A percentile compares a stretch with the other conserved stretches of the same genome.
phyloP scores from a whole-genome alignment of 2,113 vertebrate species.

The Erinaceus europaeus region DNA sequence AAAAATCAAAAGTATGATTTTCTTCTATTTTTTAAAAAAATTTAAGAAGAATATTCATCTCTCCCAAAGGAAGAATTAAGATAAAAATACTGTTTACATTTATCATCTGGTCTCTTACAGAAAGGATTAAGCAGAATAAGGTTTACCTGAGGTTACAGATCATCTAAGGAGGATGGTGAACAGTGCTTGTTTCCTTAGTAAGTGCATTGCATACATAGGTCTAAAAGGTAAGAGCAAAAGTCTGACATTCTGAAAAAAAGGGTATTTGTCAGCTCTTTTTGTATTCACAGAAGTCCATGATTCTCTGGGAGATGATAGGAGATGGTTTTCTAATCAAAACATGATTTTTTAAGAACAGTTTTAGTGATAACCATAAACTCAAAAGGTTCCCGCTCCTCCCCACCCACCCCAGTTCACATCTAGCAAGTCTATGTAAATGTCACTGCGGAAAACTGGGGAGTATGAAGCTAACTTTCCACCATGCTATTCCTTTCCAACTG shows the following conservation, averaged over 20 bases:
- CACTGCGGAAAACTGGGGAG: conserved; percentile 55
- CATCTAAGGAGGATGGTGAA: neutral
- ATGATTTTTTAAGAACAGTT: conserved; percentile 42
- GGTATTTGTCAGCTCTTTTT: conserved; percentile 52
- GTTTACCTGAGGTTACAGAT: neutral
- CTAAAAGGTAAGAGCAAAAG: conserved; percentile 33
- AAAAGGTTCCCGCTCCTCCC: neutral
- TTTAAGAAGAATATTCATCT: neutral
- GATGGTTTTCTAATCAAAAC: conserved; percentile 21
- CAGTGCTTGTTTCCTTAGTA: neutral
- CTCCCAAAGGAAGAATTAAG: conserved; percentile 8
- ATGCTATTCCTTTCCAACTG: neutral
- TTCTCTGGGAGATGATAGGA: conserved; percentile 67
- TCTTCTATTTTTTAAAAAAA: neutral
- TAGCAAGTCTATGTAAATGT: conserved; percentile 69
- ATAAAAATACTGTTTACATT: neutral
- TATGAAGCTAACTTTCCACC: conserved; percentile 7
- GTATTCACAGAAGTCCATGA: conserved; percentile 63
- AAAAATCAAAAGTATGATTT: neutral
- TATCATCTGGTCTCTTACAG: neutral
- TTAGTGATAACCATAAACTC: conserved; percentile 45
- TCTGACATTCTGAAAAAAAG: conserved; percentile 42
- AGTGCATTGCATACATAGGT: neutral
- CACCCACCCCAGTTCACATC: conserved; percentile 36
- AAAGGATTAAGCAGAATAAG: neutral